Base-by-base conservation (phyloP, 2,888 invertebrate species). In the Eilema griseolum region DNA sequence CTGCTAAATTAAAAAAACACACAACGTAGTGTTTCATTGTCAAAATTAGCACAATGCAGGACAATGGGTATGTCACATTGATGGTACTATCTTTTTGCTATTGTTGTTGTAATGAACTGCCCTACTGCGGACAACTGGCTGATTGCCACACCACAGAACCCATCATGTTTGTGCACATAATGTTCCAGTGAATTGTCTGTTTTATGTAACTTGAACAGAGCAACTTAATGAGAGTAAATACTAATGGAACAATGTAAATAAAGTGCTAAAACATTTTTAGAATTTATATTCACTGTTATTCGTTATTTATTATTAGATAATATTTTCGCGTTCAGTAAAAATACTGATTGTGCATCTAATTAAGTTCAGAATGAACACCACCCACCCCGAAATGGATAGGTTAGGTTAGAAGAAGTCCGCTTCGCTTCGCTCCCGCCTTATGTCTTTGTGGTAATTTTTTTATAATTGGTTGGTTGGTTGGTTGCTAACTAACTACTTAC, bases 81-180 rank as follows among this genome's bases (percentile, higher is more conserved):
- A 52, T 2, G 52, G 10, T n/a, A 52, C 52, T n/a, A 46, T 52
- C 52, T 52, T n/a, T 52, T 20, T n/a, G 41, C 52, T 52, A 52
- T 52, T 52, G 52, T 52, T 52, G n/a, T n/a, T n/a, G 52, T 52
- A 52, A 52, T 52, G 52, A 52, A 52, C 8, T 52, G n/a, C 52
- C n/a, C 52, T n/a, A 52, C 52, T n/a, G 52, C n/a, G 52, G 52
- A n/a, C n/a, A 2, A 52, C 52, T n/a, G 20, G 20, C 52, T 52
- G 52, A 52, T 52, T 52, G 52, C 52, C n/a, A 52, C n/a, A n/a
- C 52, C 52, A 52, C 52, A 52, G 8, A 52, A n/a, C 52, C 20
- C 8, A 46, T 46, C 46, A 46, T 20, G 16, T 46, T n/a, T 5
- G 20, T 20, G 46, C 2, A 52, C n/a, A 52, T n/a, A n/a, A 7